phyloP scores from a whole-genome alignment of 2,113 vertebrate genomes.

The Anser brachyrhynchus region DNA sequence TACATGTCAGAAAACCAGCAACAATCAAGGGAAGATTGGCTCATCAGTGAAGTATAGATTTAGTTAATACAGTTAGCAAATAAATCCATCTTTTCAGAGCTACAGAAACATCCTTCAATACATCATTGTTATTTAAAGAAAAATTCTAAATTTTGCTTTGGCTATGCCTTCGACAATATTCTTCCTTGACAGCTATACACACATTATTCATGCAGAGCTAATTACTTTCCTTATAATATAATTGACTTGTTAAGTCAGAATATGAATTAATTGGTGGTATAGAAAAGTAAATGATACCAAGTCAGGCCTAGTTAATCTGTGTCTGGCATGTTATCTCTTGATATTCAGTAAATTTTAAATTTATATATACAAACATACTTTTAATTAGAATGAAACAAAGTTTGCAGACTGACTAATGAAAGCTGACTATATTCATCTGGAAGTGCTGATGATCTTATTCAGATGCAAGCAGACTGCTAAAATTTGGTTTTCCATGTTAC shows the following conservation, averaged over 20 bases:
- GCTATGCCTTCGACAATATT: conserved; percentile 17
- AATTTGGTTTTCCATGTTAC: not conserved
- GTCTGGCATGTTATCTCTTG: conserved; percentile 52
- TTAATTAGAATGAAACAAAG: conserved; percentile 30
- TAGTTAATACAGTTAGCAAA: not conserved
- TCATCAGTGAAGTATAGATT: not conserved
- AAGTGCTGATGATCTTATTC: conserved; percentile 20
- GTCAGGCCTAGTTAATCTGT: conserved; percentile 47
- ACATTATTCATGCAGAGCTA: conserved; percentile 65
- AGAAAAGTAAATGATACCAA: conserved; percentile 64
- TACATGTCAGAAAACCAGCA: not conserved
- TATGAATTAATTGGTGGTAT: conserved; percentile 68
- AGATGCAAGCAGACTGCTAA: not conserved
- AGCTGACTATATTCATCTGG: not conserved
- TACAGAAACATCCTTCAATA: not conserved
- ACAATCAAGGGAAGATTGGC: not conserved
- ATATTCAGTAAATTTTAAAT: conserved; percentile 28
- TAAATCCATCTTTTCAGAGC: not conserved
- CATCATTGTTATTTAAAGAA: not conserved
- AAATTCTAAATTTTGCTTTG: conserved; percentile 8
- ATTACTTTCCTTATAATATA: conserved; percentile 56
- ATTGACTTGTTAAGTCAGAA: conserved; percentile 61
- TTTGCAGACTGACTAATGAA: conserved; percentile 24
- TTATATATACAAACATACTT: conserved; percentile 3
- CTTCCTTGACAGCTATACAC: conserved; percentile 20